Base-by-base conservation (phyloP, 2,113 vertebrate genomes). In the Romanogobio albipinnatus region DNA sequence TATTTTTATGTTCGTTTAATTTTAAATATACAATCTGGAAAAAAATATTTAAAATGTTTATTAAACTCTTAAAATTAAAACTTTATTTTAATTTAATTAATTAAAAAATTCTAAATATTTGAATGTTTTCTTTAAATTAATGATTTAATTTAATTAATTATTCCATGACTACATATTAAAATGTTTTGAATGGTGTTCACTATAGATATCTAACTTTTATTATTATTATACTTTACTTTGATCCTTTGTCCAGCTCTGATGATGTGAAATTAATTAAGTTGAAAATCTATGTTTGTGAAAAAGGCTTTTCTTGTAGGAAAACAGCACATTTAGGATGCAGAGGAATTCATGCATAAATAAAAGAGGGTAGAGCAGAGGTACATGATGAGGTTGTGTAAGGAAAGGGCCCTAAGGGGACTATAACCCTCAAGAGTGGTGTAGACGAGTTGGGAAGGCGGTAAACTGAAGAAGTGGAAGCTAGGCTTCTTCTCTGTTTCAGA, bases 401-500 rank as follows among this genome's bases (percentile, higher is more conserved):
- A 53, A 62, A 77, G 74, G 70, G 80, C 47, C 70, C 78, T 71
- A 26, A 39, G n/a, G 51, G 58, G 61, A 58, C 82, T 33, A 68
- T 22, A 45, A 62, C 10, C 45, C n/a, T 43, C 61, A 61, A 36
- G 83, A 85, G 79, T 29, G 84, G 62, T 84, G 39, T 43, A 9
- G 58, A 56, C 24, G 58, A 70, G 39, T 9, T 83, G 81, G 75
- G 81, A 61, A 81, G 73, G 81, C 53, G 66, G 68, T 81, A 71
- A 49, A 36, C 39, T 71, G 66, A 33, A 26, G 58, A 84, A 81
- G 62, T 74, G 15, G 66, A 81, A 70, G 56, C 75, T 62, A 88
- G 89, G 89, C 89, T 90, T 90, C 89, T 88, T 91, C 83, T 89
- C 88, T 91, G 88, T 91, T 95, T 93, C 91, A 95, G 94, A 95